Evolutionary conservation across 2,888 invertebrate genomes (phyloP), one percentile per base, ranked within the genome.

Genomic region (Hyppa rectilinea): DNA sequence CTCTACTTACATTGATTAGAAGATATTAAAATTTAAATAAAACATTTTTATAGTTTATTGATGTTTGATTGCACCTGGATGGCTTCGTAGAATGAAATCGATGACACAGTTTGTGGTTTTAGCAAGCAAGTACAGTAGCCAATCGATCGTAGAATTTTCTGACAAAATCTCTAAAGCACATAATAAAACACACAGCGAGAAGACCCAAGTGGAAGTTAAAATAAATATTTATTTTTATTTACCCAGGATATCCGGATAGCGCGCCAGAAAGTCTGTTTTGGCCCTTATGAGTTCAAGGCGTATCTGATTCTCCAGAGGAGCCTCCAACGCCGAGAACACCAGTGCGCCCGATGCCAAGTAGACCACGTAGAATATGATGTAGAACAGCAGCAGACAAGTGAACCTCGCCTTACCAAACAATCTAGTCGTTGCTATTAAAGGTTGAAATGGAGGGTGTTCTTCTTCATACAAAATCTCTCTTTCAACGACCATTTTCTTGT

Each of bases 311-410:
- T 98, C 97, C 73, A 96, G 84, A 0, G 97, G 97, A 0, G 96
- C 94, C 90, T 98, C 98, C 76, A 98, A 90, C 20, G 96, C 93
- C 47, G 96, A 96, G 90, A 98, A 98, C 62, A 97, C 96, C 72
- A 97, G 83, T 0, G 97, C 97, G 0, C 98, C 98, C 67, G 97
- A 92, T 29, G 96, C 93, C 87, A 98, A 90, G 90, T 97, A 98
- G 53, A 96, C 89, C 7, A 96, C 78, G 89, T 97, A 97, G 83
- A 97, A 96, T 6, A 96, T 63, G 5, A 97, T 86, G 86, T 96
- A 97, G 31, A 96, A 87, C 12, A 93, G 75, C 75, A 97, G 92
- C 43, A 97, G 91, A 64, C 94, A 96, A 0, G 96, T 95, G 80
- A 96, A 96, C 79, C 96, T 94, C 53, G 96, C 93, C 67, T 96